phyloP scores from a whole-genome alignment of 2,888 invertebrate species.

The Tipula lateralis region DNA sequence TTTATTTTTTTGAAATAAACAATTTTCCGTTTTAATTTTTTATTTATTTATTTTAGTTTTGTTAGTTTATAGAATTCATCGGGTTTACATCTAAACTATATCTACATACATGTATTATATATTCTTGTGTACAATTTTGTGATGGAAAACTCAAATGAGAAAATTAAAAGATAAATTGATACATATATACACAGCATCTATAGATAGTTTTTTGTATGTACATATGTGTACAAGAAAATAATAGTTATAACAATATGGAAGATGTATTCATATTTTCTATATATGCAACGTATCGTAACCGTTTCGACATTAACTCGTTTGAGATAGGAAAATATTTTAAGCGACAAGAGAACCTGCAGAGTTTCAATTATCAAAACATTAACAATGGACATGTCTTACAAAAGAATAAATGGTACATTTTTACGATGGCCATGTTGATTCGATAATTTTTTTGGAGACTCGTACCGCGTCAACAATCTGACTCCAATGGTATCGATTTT shows the following conservation, averaged over 20 bases:
- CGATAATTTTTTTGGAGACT: too few relatives aligned
- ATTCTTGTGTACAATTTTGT: not conserved
- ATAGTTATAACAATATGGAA: not conserved
- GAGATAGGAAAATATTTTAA: too few relatives aligned
- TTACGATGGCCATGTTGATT: too few relatives aligned
- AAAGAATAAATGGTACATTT: too few relatives aligned
- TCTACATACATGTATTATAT: not conserved
- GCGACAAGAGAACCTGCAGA: too few relatives aligned
- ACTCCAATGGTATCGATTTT: too few relatives aligned
- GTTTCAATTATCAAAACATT: too few relatives aligned
- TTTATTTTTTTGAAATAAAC: not conserved
- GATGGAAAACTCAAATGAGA: not conserved
- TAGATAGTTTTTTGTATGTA: not conserved
- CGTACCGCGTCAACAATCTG: too few relatives aligned
- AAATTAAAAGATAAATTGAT: not conserved
- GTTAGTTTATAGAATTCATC: not conserved
- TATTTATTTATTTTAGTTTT: not conserved
- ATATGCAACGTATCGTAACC: not conserved
- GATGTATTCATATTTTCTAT: not conserved
- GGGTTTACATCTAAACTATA: not conserved
- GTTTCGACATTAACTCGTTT: too few relatives aligned
- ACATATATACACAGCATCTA: not conserved
- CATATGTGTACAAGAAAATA: not conserved
- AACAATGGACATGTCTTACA: too few relatives aligned
- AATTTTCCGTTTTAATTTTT: not conserved